Evolutionary conservation across 2,113 vertebrate genomes (phyloP).

Genomic region (Peromyscus californicus): DNA sequence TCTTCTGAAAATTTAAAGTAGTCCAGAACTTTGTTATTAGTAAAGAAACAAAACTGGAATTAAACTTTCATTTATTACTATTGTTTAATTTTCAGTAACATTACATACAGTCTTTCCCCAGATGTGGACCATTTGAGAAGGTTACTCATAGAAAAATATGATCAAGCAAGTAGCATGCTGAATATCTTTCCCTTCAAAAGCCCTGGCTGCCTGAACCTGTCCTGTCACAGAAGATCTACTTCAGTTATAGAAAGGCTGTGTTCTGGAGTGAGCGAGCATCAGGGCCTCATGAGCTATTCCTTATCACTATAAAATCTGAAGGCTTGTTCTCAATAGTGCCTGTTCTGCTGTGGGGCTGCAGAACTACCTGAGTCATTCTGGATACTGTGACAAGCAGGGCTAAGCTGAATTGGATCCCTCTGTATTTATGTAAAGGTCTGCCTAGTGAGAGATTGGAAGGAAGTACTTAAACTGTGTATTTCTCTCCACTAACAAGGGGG

Average conservation of each 20-base stretch:
- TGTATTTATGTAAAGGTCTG: neutral
- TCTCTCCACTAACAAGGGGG: neutral
- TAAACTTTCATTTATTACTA: neutral
- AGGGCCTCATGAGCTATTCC: neutral
- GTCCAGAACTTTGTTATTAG: neutral
- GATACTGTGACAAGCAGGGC: neutral
- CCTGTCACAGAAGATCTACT: neutral
- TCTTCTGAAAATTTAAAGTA: neutral
- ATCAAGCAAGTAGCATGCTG: neutral
- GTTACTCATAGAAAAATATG: neutral
- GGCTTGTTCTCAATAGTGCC: neutral
- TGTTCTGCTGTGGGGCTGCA: neutral
- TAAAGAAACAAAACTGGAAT: conserved; percentile 25
- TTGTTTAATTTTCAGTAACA: conserved; percentile 5
- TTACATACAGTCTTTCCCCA: neutral
- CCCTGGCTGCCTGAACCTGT: neutral
- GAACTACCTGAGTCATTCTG: neutral
- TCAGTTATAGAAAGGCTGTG: neutral
- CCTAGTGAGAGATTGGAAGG: neutral
- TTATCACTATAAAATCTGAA: neutral
- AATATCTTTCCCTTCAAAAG: conserved; percentile 9
- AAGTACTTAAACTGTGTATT: neutral
- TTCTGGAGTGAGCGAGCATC: neutral
- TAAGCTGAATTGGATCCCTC: neutral
- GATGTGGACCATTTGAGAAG: neutral